A percentile compares a stretch with the other conserved stretches of the same genome.
phyloP scores from a whole-genome alignment of 2,797 vertebrate genomes.

The Argentina silus region DNA sequence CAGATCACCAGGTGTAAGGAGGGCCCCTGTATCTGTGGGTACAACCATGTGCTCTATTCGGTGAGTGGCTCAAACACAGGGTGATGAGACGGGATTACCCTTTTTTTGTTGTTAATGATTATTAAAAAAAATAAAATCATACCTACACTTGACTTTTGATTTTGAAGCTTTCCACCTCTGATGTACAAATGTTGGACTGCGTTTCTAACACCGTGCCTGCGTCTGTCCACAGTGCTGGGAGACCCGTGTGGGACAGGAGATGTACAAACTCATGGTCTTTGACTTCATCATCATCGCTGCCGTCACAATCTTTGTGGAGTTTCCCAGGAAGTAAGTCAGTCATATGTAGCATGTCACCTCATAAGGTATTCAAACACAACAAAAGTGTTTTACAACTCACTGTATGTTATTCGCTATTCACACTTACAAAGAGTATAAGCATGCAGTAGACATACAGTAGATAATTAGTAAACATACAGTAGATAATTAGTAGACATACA shows the following conservation, averaged over 20 bases:
- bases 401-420: no score
- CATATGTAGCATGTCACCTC: no score
- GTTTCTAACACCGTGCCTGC: background rate
- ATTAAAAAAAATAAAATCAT: no score
- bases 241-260: constrained; percentile 93
- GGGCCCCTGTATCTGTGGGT: constrained; percentile 83
- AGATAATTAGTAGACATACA: no score
- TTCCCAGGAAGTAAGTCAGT: constrained; percentile 90
- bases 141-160: background rate
- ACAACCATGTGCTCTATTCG: constrained; percentile 87
- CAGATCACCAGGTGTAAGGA: constrained; percentile 82
- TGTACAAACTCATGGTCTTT: constrained; percentile 98
- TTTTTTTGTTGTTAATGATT: no score
- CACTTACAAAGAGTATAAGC: no score
- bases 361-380: no score
- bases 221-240: constrained; percentile 89
- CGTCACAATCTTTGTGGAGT: constrained; percentile 87
- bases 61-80: constrained; percentile 72
- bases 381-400: no score
- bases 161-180: no score
- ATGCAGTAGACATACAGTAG: no score
- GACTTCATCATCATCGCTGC: constrained; percentile 91
- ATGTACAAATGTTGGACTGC: background rate
- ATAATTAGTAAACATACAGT: no score
- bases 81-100: no score